Conservation (phyloP, 92 coral and sea anemone species). For the Zoanthus gigantus region DNA sequence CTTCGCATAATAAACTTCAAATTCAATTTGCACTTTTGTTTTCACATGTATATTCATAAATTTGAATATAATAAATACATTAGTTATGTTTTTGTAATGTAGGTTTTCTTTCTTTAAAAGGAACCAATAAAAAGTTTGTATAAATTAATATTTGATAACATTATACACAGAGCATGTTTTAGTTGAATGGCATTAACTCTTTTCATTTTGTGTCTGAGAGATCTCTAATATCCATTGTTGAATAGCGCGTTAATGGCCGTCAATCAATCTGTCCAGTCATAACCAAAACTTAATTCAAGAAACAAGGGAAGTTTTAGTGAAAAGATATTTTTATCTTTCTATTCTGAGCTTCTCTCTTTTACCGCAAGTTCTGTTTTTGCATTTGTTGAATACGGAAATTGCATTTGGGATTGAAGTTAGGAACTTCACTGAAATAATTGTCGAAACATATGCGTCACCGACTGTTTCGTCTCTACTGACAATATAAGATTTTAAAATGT, state of each 20-base stretch:
- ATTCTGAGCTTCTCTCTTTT: not conserved
- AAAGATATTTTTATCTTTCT: not conserved
- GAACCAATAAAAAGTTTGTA: not conserved
- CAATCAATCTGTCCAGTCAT: not conserved
- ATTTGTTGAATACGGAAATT: not conserved
- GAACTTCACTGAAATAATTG: not conserved
- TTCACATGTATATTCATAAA: too few relatives aligned
- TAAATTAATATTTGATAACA: not conserved
- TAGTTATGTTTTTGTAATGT: not conserved
- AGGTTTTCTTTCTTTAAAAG: not conserved
- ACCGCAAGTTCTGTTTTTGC: not conserved
- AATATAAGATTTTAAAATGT: conserved; percentile 17
- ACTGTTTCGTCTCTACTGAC: not conserved
- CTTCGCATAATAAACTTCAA: too few relatives aligned
- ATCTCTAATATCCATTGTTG: not conserved
- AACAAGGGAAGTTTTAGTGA: not conserved
- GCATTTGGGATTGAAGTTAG: not conserved
- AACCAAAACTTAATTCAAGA: not conserved
- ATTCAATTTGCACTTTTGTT: too few relatives aligned
- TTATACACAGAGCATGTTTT: not conserved
- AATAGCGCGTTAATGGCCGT: not conserved
- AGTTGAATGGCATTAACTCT: not conserved
- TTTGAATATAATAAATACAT: not conserved
- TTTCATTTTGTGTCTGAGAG: not conserved
- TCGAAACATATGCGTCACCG: not conserved